Base-by-base conservation (phyloP, 2,113 vertebrate species). In the Butorides virescens region DNA sequence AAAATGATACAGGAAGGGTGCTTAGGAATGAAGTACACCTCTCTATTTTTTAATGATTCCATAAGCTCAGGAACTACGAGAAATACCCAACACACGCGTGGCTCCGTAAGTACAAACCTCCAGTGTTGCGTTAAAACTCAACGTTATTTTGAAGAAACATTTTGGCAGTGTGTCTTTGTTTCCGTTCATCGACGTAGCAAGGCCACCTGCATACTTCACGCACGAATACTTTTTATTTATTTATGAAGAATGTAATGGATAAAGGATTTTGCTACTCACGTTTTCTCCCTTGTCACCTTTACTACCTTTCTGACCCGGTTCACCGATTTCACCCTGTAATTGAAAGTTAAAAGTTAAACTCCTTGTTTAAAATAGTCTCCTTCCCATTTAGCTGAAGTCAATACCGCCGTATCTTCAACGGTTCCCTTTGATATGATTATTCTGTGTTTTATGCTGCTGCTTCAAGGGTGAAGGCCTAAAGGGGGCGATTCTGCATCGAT, bases 251-350 rank as follows among this genome's bases (percentile, higher is more conserved):
- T 25, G 25, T 19, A 75, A 30, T 7, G 15, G 42, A 79, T 19
- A 34, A 72, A 86, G 9, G 37, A 56, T 22, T n/a, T 59, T 83
- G 32, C 72, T 88, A 99, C 98, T 97, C 86, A 99, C 99, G 12
- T 99, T 99, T 97, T 99, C 99, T 96, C 99, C 99, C 94, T 99
- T 99, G 98, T 99, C 99, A 2, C 98, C 99, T 97, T 99, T 99
- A 94, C 99, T 99, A 90, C 99, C 99, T 97, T 99, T 99, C 95
- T 99, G 99, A 71, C 99, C 99, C 0, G 99, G 99, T 97, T 99
- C 99, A 91, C 99, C 99, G 74, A 99, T 99, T 98, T 99, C 99
- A 97, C 99, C 99, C 99, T 99, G 95, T 50, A 97, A 98, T 82
- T 46, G 92, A 93, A 97, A 97, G 52, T 96, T 93, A 62, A 52